Evolutionary conservation across 2,797 vertebrate species (phyloP), one percentile per base, ranked within the genome.

Genomic region (Pseudomugil tenellus): DNA sequence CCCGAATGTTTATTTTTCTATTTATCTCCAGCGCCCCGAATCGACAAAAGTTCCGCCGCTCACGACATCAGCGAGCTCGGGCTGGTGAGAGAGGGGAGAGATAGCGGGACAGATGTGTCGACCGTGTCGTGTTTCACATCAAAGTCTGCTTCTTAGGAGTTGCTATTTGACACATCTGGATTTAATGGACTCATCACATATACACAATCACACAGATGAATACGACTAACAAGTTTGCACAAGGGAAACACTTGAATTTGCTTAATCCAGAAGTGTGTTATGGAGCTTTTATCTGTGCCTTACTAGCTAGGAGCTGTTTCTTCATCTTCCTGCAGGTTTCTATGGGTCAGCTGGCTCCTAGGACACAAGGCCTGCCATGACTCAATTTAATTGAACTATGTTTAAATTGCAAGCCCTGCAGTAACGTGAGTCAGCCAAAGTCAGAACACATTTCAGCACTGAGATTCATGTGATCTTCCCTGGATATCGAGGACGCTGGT

Each of bases 1-100:
- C 25, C 76, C 11, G 6, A 57, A 74, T 83, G 84, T 90, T 91
- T 92, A 74, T 91, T 93, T 89, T 87, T 80, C 46, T 83, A 69
- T 88, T 86, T 82, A 81, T 90, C 75, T 58, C 69, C 23, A 31
- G 43, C 19, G 58, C 64, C 74, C 67, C 62, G 64, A 72, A 69
- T 61, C 13, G 37, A 76, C 71, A 72, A 74, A 73, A 55, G 39
- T 52, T 71, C 19, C 4, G 69, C 52, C 17, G 0, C 72, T 86
- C 23, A 16, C n/a, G 5, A 84, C 72, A 70, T 72, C 66, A 10
- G 60, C 79, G n/a, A 63, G 49, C 62, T 26, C 13, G 16, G 59
- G 32, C 46, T 35, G 13, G 29, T 64, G 62, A 71, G 77, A 74
- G 41, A 28, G 26, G 35, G 31, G 48, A 71, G 63, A 29, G 74